Evolutionary conservation across 2,113 vertebrate species (phyloP).

Genomic region (Ranitomeya imitator): DNA sequence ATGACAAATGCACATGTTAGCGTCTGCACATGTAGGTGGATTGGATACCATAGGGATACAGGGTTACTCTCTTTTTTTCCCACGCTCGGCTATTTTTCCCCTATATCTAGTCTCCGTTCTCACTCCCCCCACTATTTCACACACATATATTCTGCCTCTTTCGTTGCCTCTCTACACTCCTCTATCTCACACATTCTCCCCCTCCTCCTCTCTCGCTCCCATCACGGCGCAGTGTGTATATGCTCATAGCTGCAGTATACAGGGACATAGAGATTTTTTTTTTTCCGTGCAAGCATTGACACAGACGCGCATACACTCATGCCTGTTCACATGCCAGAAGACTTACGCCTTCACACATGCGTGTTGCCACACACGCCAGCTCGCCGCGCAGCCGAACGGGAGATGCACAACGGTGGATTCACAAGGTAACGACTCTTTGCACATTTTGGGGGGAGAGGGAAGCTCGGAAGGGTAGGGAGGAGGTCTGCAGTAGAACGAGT

Average conservation of each 20-base stretch:
- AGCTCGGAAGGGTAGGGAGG: constrained; percentile 53
- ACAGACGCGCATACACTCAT: constrained; percentile 40
- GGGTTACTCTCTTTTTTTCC: constrained; percentile 9
- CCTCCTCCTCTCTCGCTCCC: constrained; percentile 36
- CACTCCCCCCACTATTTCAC: not conserved
- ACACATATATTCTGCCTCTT: constrained; percentile 30
- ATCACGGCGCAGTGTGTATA: constrained; percentile 52
- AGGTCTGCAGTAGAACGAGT: constrained; percentile 43
- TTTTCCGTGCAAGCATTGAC: constrained; percentile 11
- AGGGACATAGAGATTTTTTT: constrained; percentile 40
- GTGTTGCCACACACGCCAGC: constrained; percentile 11
- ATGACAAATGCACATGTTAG: not conserved
- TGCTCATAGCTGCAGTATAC: constrained; percentile 49
- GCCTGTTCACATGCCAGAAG: constrained; percentile 48
- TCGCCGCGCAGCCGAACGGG: constrained; percentile 21
- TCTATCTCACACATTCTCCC: constrained; percentile 38
- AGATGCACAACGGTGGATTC: constrained; percentile 48
- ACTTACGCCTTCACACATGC: constrained; percentile 11
- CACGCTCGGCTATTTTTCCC: not conserved
- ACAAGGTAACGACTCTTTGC: constrained; percentile 47
- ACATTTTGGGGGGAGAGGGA: constrained; percentile 61
- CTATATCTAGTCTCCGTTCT: not conserved
- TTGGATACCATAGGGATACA: not conserved
- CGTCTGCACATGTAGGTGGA: not conserved
- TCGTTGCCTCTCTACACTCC: constrained; percentile 39